Percentiles rank a stretch among this genome's conserved stretches.
Evolutionary conservation across 1,140 invertebrate genomes (phyloP).

Genomic region (Heliconius nattereri): DNA sequence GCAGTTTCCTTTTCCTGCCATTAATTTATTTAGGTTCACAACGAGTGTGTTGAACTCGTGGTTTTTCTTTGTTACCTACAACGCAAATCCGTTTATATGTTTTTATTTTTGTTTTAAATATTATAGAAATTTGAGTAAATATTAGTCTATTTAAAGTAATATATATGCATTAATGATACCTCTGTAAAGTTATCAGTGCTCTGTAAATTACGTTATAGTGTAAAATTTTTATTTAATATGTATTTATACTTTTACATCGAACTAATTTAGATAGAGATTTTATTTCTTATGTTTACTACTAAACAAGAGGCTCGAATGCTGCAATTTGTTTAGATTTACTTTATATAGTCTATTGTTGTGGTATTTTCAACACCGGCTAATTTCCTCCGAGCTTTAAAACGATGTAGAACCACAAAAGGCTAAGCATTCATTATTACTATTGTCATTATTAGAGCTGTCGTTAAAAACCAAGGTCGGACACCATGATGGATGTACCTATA

Average conservation of each 20-base stretch:
- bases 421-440: constrained; percentile 27
- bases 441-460: constrained; percentile 34
- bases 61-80: constrained; percentile 12
- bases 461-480: constrained; percentile 42
- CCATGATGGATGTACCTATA: constrained; percentile 29
- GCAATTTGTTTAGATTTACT: background rate
- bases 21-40: constrained; percentile 34
- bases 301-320: background rate
- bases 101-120: background rate
- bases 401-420: background rate
- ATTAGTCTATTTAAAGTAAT: background rate
- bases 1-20: constrained; percentile 37
- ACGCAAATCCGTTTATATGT: background rate
- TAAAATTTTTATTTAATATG: too few relatives aligned
- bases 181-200: too few relatives aligned
- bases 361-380: background rate
- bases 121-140: background rate
- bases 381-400: background rate
- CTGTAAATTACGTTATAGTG: too few relatives aligned
- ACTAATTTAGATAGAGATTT: background rate
- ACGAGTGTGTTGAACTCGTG: constrained; percentile 34
- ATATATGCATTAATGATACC: too few relatives aligned
- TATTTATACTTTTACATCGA: background rate
- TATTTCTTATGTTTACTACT: background rate
- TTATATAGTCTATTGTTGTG: background rate